Evolutionary conservation across 1,140 invertebrate genomes (phyloP), one percentile per base, ranked within the genome.

Genomic region (Pseudomyrmex sp.): DNA sequence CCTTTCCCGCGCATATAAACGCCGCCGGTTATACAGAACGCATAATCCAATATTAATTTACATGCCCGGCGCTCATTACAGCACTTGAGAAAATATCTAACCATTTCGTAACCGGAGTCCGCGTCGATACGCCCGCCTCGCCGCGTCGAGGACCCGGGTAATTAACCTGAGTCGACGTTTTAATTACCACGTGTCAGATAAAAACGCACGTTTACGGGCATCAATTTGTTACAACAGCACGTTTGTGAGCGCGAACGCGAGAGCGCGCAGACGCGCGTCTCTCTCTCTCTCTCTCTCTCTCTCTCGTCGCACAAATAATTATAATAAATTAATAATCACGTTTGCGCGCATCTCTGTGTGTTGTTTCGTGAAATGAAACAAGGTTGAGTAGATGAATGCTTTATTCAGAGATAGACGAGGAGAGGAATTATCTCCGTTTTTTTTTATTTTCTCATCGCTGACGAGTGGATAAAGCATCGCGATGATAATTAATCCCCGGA

Each of bases 41-140:
- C 66, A 61, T 80, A 80, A 72, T 80, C 66, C 66, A n/a, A 80
- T 80, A 80, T 80, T 80, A 80, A 80, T 80, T 80, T 80, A 80
- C 76, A 3, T 50, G n/a, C 54, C 66, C 56, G 66, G 66, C 35
- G 35, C 66, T 80, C 56, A 80, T 80, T 80, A 80, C 56, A 56
- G 76, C 26, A 80, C 76, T 80, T 80, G 54, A 80, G 76, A 80
- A 80, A 80, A 72, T 80, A 80, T 70, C 54, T 80, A 35, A 69
- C 54, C 26, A 35, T 80, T 80, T 80, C 66, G 66, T 66, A 68
- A 80, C 23, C 18, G 46, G 48, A 35, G 5, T 35, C 35, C 35
- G 23, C 61, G 48, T 18, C 20, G 48, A 59, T 72, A 50, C 35
- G 35, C 35, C 5, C 26, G 26, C 26, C 26, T 2, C 26, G 2